phyloP scores from a whole-genome alignment of 2,113 vertebrate genomes.

The Oceanites oceanicus region DNA sequence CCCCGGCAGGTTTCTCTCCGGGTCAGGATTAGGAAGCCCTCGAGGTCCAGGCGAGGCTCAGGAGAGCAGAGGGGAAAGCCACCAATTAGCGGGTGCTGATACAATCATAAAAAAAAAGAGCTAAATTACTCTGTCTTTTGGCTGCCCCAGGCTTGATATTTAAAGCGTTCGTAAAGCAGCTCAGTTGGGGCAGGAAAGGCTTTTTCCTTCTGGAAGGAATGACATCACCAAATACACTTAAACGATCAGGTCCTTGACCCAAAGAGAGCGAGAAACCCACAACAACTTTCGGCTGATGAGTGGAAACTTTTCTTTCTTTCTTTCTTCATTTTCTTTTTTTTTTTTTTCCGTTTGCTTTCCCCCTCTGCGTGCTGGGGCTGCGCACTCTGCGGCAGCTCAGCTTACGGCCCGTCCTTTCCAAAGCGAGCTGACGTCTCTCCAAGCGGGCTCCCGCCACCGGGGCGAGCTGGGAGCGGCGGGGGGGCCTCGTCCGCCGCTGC shows the following conservation, averaged over 20 bases:
- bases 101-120: neutral
- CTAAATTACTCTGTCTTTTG: neutral
- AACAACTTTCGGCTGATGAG: conserved; percentile 14
- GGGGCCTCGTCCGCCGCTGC: neutral
- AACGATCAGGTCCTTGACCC: conserved; percentile 34
- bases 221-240: conserved; percentile 37
- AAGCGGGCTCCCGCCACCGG: neutral
- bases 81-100: neutral
- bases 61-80: neutral
- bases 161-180: neutral
- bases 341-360: neutral
- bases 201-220: conserved; percentile 63
- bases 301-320: conserved; percentile 27
- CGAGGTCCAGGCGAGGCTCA: neutral
- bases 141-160: neutral
- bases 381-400: neutral
- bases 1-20: neutral
- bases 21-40: neutral
- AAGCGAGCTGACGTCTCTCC: neutral
- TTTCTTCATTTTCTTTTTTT: neutral
- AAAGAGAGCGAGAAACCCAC: conserved; percentile 22
- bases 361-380: neutral
- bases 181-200: conserved; percentile 16
- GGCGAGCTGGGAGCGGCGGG: neutral
- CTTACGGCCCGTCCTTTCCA: neutral